Conservation (phyloP, 2,113 vertebrate genomes). For the Myotis yumanensis region DNA sequence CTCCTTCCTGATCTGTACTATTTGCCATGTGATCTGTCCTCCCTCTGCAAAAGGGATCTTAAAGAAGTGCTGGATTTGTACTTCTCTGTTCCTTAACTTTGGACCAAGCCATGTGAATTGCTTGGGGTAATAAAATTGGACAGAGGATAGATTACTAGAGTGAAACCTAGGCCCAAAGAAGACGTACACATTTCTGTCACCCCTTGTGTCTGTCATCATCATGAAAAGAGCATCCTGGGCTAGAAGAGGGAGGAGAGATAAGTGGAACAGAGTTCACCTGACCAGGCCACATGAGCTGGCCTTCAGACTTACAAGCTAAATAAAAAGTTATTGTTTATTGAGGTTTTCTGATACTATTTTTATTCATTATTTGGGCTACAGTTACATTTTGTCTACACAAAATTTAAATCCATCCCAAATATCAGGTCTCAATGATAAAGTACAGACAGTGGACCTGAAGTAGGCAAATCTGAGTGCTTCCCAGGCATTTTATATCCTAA, state of each 20-base stretch:
- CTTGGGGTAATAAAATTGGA: neutral
- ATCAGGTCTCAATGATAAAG: neutral
- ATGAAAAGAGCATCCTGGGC: neutral
- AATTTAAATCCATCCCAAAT: neutral
- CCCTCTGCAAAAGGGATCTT: neutral
- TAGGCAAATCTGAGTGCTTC: neutral
- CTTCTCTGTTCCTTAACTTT: neutral
- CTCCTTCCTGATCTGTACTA: neutral
- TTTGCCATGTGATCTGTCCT: neutral
- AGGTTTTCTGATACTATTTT: neutral
- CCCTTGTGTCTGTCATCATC: neutral
- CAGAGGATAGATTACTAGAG: neutral
- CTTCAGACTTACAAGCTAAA: neutral
- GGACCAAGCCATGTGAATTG: neutral
- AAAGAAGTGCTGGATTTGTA: neutral
- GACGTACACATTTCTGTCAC: rapidly evolving
- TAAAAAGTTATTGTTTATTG: neutral
- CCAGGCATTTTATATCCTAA: neutral
- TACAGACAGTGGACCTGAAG: neutral
- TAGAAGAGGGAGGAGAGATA: neutral
- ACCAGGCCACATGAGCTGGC: neutral
- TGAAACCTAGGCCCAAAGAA: neutral
- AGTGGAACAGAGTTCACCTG: neutral
- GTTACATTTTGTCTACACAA: neutral
- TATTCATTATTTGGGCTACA: neutral